Conservation (phyloP, 2,113 vertebrate genomes). For the Monopterus albus region DNA sequence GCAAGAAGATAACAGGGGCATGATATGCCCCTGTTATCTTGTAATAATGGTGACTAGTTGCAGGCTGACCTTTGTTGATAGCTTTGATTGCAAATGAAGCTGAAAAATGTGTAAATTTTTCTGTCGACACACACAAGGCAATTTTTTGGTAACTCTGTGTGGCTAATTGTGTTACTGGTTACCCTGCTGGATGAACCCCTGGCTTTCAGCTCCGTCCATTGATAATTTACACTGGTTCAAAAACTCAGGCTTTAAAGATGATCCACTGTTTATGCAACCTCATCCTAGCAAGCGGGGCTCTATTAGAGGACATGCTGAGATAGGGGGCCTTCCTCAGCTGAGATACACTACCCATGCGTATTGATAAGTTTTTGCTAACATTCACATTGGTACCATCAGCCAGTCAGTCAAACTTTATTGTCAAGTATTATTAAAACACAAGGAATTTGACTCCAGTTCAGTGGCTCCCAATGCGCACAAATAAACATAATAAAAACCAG, state of each 20-base stretch:
- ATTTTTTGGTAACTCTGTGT: conserved; percentile 26
- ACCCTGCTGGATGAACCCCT: conserved; percentile 9
- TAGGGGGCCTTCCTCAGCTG: not conserved
- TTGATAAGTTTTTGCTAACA: not conserved
- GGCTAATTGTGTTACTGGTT: conserved; percentile 33
- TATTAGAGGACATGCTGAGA: conserved; percentile 30
- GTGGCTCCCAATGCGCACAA: too few species aligned
- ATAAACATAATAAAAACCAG: too few species aligned
- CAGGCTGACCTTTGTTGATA: conserved; percentile 4
- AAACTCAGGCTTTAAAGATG: conserved; percentile 26
- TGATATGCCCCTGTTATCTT: conserved; percentile 16
- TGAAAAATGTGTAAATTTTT: conserved; percentile 2
- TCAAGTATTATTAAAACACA: too few species aligned
- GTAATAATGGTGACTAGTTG: not conserved
- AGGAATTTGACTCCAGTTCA: too few species aligned
- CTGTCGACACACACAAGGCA: not conserved
- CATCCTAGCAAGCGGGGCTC: conserved; percentile 25
- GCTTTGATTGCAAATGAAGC: not conserved
- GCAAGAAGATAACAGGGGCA: conserved; percentile 2
- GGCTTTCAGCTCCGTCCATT: conserved; percentile 38
- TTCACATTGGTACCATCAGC: not conserved
- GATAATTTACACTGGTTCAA: conserved; percentile 45
- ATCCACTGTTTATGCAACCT: conserved; percentile 14
- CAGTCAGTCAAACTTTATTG: too few species aligned
- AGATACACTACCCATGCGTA: not conserved